These are phyloP conservation scores for Halcyon malimbica DNA, from an alignment of 2,113 vertebrate genomes.

Conservation along the genomic window DNA sequence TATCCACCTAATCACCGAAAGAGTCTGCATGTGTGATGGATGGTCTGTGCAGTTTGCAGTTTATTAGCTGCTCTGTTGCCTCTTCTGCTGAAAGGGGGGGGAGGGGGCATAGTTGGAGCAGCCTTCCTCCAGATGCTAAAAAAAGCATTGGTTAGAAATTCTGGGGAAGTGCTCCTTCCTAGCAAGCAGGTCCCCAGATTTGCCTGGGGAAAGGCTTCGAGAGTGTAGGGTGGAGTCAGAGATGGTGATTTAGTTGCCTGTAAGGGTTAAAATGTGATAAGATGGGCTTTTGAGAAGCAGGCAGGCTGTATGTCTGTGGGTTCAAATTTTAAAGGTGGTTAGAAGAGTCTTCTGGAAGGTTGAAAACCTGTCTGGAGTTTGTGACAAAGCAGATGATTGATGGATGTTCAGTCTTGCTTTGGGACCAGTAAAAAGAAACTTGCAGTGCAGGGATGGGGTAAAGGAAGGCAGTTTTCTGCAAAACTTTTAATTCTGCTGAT, in stretches of 20 bases:
- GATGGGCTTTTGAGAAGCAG: not conserved
- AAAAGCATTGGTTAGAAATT: not conserved
- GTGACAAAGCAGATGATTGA: not conserved
- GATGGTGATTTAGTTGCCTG: not conserved
- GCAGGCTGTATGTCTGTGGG: not conserved
- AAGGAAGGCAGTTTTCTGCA: accelerated
- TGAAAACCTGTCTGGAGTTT: not conserved
- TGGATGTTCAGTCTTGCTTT: not conserved
- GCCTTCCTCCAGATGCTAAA: not conserved
- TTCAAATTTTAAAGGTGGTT: not conserved
- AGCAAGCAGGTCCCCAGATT: not conserved
- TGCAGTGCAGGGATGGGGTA: not conserved
- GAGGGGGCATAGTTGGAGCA: not conserved
- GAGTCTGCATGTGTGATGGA: not conserved
- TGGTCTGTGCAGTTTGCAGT: not conserved
- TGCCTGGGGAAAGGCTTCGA: not conserved
- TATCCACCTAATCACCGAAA: not conserved
- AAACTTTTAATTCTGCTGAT: not conserved
- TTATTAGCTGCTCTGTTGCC: not conserved
- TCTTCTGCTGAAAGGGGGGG: not conserved
- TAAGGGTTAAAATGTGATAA: not conserved
- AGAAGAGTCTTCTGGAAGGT: not conserved
- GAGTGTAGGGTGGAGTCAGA: not conserved
- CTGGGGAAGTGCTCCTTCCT: not conserved
- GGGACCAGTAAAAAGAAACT: not conserved